Evolutionary conservation across 2,113 vertebrate genomes (phyloP).

Genomic region (Trichomycterus rosablanca): DNA sequence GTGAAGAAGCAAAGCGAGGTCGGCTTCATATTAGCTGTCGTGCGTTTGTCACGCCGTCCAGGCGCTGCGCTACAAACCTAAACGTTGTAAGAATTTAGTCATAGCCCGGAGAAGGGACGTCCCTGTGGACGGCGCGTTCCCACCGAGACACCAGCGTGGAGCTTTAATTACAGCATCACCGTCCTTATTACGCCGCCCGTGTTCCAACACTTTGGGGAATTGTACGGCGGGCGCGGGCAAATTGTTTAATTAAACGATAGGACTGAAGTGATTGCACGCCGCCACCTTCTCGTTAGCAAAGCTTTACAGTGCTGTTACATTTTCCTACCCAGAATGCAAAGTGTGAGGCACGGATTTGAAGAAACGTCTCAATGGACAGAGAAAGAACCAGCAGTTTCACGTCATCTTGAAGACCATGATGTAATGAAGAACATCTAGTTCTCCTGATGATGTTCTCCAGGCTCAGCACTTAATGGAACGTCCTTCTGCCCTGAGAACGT

Average conservation of each 20-base stretch:
- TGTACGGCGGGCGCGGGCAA: constrained; percentile 25
- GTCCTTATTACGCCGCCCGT: constrained; percentile 18
- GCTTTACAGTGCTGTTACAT: constrained; percentile 26
- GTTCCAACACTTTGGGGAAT: constrained; percentile 25
- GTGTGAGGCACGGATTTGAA: too few species aligned
- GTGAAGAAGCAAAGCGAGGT: too few species aligned
- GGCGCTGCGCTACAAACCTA: too few species aligned
- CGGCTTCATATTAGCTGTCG: too few species aligned
- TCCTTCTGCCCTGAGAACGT: too few species aligned
- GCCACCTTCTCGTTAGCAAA: constrained; percentile 28
- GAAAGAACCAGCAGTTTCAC: too few species aligned
- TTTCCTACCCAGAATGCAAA: neutral
- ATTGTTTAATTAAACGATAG: constrained; percentile 40
- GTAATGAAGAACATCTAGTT: too few species aligned
- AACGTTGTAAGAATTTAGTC: constrained; percentile 26
- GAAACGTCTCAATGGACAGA: too few species aligned
- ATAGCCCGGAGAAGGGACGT: constrained; percentile 1
- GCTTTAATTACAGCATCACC: constrained; percentile 25
- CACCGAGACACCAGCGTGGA: constrained; percentile 2
- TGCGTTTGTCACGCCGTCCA: too few species aligned
- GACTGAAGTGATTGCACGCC: constrained; percentile 37
- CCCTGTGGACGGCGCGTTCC: constrained; percentile 5
- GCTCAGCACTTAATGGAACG: too few species aligned
- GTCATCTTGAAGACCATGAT: too few species aligned
- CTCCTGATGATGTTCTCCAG: too few species aligned